These are phyloP conservation scores for Euwallacea similis DNA, from an alignment of 1,140 invertebrate species.

Conservation along the genomic window DNA sequence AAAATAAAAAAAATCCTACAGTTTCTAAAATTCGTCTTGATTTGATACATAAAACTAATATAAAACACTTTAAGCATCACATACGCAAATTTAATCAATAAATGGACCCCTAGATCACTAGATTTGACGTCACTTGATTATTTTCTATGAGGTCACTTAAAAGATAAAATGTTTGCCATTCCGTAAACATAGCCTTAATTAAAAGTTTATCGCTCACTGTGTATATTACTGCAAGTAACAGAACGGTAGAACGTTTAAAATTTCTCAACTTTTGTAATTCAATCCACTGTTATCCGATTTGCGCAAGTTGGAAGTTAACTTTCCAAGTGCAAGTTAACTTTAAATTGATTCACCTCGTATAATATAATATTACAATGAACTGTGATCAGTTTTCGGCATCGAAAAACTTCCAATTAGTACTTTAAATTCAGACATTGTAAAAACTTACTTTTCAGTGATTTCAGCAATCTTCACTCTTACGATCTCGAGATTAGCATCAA, in stretches of 20 bases:
- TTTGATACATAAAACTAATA: background rate
- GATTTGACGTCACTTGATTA: too few relatives aligned
- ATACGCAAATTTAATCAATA: too few relatives aligned
- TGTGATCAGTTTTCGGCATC: background rate
- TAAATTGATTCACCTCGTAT: background rate
- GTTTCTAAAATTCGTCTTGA: background rate
- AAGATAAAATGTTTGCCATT: too few relatives aligned
- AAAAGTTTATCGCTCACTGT: too few relatives aligned
- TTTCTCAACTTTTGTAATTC: too few relatives aligned
- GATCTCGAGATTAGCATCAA: conserved; percentile 90
- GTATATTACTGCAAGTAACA: too few relatives aligned
- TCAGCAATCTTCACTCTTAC: conserved; percentile 87
- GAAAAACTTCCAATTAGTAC: background rate
- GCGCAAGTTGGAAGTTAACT: background rate
- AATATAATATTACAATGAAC: background rate
- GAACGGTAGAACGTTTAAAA: too few relatives aligned
- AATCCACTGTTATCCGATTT: too few relatives aligned
- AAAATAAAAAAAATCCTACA: conserved; percentile 49
- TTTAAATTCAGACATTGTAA: background rate
- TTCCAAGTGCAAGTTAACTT: too few relatives aligned
- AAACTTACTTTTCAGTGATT: conserved; percentile 75
- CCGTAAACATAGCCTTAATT: too few relatives aligned
- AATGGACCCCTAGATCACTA: too few relatives aligned
- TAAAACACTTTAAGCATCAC: background rate
- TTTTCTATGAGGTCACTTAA: too few relatives aligned